phyloP scores from a whole-genome alignment of 1,140 invertebrate species.

The Hypothenemus hampei region DNA sequence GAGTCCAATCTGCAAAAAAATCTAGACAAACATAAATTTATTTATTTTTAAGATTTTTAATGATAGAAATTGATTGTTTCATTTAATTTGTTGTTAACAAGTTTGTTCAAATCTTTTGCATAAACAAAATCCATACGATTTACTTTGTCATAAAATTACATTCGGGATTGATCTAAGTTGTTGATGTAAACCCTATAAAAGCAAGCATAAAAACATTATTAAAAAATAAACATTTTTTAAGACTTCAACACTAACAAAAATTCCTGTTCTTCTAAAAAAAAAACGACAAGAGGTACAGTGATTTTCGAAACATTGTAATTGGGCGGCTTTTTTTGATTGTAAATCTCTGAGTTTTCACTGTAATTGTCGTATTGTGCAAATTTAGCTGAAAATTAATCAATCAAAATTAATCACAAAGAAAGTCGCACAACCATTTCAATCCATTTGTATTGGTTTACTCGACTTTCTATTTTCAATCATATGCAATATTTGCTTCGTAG shows the following conservation, averaged over 20 bases:
- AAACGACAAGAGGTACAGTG: slow-evolving; percentile 47
- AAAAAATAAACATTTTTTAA: background rate
- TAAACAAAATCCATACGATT: background rate
- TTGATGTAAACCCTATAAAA: slow-evolving; percentile 3
- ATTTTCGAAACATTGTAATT: slow-evolving; percentile 54
- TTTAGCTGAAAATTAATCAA: slow-evolving; percentile 37
- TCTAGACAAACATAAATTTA: no score
- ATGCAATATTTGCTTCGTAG: slow-evolving; percentile 68
- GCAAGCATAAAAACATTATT: background rate
- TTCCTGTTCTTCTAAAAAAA: slow-evolving; percentile 44
- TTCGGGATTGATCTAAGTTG: background rate
- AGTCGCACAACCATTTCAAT: background rate
- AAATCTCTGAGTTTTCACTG: slow-evolving; percentile 44
- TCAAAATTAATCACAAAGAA: background rate
- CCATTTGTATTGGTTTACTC: slow-evolving; percentile 32
- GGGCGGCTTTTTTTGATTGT: slow-evolving; percentile 47
- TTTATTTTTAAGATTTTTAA: no score
- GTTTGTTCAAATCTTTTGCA: background rate
- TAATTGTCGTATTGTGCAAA: slow-evolving; percentile 64
- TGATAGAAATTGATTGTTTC: background rate
- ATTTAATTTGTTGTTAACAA: background rate
- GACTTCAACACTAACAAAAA: slow-evolving; percentile 39
- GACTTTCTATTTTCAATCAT: slow-evolving; percentile 63
- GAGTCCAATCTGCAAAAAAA: slow-evolving; percentile 10
- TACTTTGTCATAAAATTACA: slow-evolving; percentile 1